phyloP scores from a whole-genome alignment of 2,797 vertebrate genomes.

The Chloroceryle amazona region DNA sequence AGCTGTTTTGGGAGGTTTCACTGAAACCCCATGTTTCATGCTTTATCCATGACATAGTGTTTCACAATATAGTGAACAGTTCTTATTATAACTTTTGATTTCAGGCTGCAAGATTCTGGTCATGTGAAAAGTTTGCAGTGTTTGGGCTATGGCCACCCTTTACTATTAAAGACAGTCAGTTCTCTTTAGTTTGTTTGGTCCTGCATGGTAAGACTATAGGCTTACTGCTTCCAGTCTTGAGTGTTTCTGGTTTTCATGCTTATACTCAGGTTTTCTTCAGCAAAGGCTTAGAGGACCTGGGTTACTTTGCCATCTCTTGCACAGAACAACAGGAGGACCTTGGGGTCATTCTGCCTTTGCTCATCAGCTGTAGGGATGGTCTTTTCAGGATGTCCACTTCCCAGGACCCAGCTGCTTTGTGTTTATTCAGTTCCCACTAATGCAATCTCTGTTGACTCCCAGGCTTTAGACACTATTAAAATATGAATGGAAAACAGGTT shows the following conservation, averaged over 20 bases:
- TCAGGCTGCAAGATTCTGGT: not conserved
- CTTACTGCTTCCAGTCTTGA: not conserved
- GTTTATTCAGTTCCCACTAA: not conserved
- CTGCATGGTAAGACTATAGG: not conserved
- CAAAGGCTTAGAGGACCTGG: not conserved
- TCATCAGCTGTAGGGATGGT: not conserved
- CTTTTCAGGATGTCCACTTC: not conserved
- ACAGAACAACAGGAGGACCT: not conserved
- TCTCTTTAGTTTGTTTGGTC: not conserved
- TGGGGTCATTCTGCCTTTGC: not conserved
- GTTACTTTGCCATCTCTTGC: not conserved
- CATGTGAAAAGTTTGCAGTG: not conserved
- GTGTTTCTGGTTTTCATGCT: not conserved
- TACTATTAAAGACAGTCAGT: not conserved
- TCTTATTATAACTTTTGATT: not conserved
- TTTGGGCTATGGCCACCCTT: not conserved
- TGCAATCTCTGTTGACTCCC: not conserved
- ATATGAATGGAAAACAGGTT: not conserved
- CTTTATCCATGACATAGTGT: not conserved
- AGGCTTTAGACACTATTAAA: not conserved
- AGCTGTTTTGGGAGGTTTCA: not conserved
- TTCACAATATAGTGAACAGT: not conserved
- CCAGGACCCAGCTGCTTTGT: not conserved
- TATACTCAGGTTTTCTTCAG: not conserved
- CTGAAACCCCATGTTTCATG: not conserved